A percentile compares a stretch with the other conserved stretches of the same genome.
phyloP scores from a whole-genome alignment of 2,113 vertebrate species.

The Hyperopisus bebe region DNA sequence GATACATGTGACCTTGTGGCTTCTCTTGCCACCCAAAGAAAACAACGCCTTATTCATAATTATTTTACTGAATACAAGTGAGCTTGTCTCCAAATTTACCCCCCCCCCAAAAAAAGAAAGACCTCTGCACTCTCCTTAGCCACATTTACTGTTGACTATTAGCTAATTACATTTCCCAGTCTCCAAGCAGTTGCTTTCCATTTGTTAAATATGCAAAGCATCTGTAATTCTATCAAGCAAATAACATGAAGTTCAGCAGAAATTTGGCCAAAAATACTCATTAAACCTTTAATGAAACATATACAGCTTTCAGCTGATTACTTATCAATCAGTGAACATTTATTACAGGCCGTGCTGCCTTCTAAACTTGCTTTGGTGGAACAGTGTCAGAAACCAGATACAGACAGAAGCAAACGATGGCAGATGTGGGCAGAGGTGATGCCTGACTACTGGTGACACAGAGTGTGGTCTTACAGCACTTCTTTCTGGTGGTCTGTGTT shows the following conservation, averaged over 20 bases:
- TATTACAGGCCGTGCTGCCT: not conserved
- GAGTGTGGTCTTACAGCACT: conserved; percentile 27
- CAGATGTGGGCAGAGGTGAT: not conserved
- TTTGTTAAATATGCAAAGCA: not conserved
- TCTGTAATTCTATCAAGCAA: not conserved
- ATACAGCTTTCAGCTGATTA: not conserved
- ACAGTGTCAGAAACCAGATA: not conserved
- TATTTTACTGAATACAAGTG: not conserved
- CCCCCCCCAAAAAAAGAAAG: not conserved
- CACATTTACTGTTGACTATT: not conserved
- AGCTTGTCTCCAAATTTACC: not conserved
- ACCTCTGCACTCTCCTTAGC: not conserved
- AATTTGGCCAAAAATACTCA: not conserved
- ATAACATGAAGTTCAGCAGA: not conserved
- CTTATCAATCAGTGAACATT: not conserved
- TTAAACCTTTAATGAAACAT: not conserved
- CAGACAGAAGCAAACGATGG: not conserved
- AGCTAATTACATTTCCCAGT: not conserved
- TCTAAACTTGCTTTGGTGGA: not conserved
- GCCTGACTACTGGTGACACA: not conserved
- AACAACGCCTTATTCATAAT: not conserved
- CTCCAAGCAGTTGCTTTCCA: not conserved
- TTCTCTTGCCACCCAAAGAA: not conserved
- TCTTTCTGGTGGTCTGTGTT: conserved; percentile 28
- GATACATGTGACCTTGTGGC: not conserved